phyloP scores from a whole-genome alignment of 2,797 vertebrate genomes.

The Poecilia velifera region DNA sequence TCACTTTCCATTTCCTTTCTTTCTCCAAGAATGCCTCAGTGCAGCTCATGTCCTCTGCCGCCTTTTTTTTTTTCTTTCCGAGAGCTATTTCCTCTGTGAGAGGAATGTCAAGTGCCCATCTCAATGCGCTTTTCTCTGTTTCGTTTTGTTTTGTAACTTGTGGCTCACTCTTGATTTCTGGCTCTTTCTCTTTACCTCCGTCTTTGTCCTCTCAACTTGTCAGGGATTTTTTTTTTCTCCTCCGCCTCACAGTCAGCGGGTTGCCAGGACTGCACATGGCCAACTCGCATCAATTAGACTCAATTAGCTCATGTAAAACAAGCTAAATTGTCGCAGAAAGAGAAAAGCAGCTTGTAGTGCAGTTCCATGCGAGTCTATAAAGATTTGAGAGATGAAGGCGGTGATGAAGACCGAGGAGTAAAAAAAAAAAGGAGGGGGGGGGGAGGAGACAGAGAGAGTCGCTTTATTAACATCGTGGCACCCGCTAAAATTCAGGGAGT shows the following conservation, averaged over 20 bases:
- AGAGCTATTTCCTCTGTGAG: constrained; percentile 76
- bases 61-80: constrained; percentile 60
- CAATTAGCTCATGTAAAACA: constrained; percentile 47
- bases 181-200: constrained; percentile 10
- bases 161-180: constrained; percentile 37
- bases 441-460: constrained; percentile 64
- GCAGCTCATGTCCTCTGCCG: constrained; percentile 67
- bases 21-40: constrained; percentile 56
- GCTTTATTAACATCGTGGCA: constrained; percentile 78
- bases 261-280: constrained; percentile 7
- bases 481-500: constrained; percentile 80
- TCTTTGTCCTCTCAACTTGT: constrained; percentile 21
- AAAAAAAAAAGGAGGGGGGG: constrained; percentile 5
- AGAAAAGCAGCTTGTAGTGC: constrained; percentile 16
- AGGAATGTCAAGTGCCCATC: constrained; percentile 80
- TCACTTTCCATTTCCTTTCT: constrained; percentile 55
- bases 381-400: constrained; percentile 5
- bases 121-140: constrained; percentile 48
- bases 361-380: constrained; percentile 28
- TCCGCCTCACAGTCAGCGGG: constrained; percentile 11
- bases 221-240: neutral
- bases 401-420: constrained; percentile 5
- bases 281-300: constrained; percentile 14
- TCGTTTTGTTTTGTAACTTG: constrained; percentile 58
- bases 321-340: constrained; percentile 2